Percentiles rank a stretch among this genome's conserved stretches.
phyloP scores from a whole-genome alignment of 2,888 invertebrate genomes.

The Oscheius sp. region DNA sequence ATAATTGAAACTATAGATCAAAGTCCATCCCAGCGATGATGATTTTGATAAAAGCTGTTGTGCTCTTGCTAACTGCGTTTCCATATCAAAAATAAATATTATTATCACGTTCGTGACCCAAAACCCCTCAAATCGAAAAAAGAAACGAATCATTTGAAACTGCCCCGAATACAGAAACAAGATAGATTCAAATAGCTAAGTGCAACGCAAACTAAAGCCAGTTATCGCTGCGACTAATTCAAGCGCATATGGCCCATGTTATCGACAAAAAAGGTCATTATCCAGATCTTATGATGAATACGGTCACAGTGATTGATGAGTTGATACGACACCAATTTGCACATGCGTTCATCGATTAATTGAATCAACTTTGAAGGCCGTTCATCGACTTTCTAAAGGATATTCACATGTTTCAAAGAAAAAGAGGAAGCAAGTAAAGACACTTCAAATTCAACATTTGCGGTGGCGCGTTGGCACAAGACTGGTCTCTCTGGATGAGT shows the following conservation, averaged over 20 bases:
- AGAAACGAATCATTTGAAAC: no score
- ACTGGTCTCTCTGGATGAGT: constrained; percentile 35
- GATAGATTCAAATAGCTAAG: not conserved
- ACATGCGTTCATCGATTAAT: constrained; percentile 21
- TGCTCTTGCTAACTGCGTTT: not conserved
- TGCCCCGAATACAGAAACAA: constrained; percentile 1
- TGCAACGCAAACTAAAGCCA: not conserved
- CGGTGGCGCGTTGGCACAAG: constrained; percentile 18
- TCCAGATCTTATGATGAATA: not conserved
- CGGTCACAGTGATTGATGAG: not conserved
- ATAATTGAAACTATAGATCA: not conserved
- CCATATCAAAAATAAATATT: not conserved
- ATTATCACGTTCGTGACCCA: not conserved
- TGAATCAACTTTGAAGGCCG: constrained; percentile 19
- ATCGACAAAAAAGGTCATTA: not conserved
- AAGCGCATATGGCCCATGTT: not conserved
- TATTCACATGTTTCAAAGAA: not conserved
- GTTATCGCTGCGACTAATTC: constrained; percentile 11
- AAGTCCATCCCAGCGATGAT: not conserved
- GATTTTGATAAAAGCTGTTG: not conserved
- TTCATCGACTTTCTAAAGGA: not conserved
- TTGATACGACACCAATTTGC: not conserved
- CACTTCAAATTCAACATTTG: not conserved
- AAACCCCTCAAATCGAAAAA: not conserved
- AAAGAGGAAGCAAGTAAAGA: constrained; percentile 6